Evolutionary conservation across 1,140 invertebrate species (phyloP).

Genomic region (Heliconius hermathena): DNA sequence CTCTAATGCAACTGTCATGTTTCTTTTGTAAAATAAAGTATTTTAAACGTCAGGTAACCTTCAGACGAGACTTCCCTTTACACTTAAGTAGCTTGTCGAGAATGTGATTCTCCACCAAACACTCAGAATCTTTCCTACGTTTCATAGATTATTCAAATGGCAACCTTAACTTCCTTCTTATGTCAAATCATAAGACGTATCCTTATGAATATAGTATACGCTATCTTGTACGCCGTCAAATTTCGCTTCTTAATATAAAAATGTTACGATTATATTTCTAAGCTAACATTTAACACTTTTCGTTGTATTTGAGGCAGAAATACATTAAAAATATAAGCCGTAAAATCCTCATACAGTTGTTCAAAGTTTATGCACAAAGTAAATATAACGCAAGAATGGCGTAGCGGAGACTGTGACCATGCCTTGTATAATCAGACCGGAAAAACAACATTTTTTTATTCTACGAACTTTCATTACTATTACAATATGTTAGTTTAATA

Average conservation of each 20-base stretch:
- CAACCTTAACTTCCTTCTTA: slow-evolving; percentile 44
- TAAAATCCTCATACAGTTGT: neutral
- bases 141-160: slow-evolving; percentile 63
- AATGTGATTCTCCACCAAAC: slow-evolving; percentile 4
- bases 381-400: neutral
- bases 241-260: slow-evolving; percentile 27
- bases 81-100: neutral
- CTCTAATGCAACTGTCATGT: neutral
- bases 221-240: slow-evolving; percentile 27
- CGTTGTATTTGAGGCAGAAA: neutral
- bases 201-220: slow-evolving; percentile 52
- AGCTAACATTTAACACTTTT: slow-evolving; percentile 5
- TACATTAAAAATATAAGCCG: neutral
- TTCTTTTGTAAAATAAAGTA: neutral
- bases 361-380: neutral
- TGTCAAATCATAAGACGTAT: slow-evolving; percentile 56
- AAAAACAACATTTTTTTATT: too few species aligned
- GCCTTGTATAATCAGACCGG: too few species aligned
- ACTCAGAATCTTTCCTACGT: slow-evolving; percentile 16
- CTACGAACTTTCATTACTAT: too few species aligned
- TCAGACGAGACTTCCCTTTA: neutral
- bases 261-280: slow-evolving; percentile 21
- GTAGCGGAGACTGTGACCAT: too few species aligned
- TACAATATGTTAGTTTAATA: too few species aligned
- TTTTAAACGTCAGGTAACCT: neutral